Evolutionary conservation across 2,113 vertebrate genomes (phyloP).

Genomic region (Theristicus caerulescens): DNA sequence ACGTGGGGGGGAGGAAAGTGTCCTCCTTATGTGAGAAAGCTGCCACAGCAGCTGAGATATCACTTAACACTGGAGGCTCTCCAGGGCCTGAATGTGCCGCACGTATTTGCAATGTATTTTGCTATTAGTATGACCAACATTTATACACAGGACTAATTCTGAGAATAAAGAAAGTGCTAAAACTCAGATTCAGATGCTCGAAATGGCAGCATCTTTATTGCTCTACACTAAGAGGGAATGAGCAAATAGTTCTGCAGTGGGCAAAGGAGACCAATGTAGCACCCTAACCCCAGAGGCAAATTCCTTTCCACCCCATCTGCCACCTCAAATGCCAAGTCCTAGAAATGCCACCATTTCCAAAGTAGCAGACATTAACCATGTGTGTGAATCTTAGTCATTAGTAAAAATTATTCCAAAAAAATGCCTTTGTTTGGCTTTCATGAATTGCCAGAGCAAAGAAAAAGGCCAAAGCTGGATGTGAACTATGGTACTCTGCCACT

Average conservation of each 20-base stretch:
- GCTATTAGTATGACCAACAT: conserved; percentile 6
- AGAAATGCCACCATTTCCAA: conserved; percentile 53
- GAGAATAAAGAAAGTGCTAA: conserved; percentile 12
- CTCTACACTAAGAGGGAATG: background rate
- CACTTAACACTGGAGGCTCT: conserved; percentile 49
- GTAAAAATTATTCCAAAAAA: background rate
- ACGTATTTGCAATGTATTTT: conserved; percentile 21
- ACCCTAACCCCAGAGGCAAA: conserved; percentile 48
- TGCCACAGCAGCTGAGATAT: conserved; percentile 50
- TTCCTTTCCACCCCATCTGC: conserved; percentile 65
- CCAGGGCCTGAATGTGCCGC: conserved; percentile 10
- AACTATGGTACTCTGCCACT: background rate
- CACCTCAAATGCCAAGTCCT: conserved; percentile 50
- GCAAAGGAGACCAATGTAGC: background rate
- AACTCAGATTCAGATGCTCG: conserved; percentile 8
- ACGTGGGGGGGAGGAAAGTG: background rate
- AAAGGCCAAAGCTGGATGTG: background rate
- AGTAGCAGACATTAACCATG: conserved; percentile 55
- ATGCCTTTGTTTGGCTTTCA: conserved; percentile 26
- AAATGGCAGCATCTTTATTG: conserved; percentile 14
- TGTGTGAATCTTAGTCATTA: conserved; percentile 30
- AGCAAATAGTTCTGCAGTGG: background rate
- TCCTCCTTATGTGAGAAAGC: conserved; percentile 54
- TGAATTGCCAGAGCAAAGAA: background rate
- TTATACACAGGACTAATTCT: background rate